Base-by-base conservation (phyloP, 2,888 invertebrate species). In the Stenichneumon culpator region DNA sequence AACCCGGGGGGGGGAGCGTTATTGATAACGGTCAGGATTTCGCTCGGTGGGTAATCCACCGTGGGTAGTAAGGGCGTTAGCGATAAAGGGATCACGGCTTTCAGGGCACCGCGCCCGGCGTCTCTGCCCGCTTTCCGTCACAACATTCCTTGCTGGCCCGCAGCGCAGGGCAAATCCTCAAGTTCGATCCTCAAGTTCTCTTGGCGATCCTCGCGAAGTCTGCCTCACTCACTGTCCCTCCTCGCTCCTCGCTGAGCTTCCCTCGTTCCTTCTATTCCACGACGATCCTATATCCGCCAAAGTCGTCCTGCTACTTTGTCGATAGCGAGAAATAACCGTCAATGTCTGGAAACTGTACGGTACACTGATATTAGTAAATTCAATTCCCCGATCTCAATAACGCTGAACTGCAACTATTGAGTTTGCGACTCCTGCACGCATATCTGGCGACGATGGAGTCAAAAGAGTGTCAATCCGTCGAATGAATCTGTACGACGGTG, bases 1-100 rank as follows among this genome's bases (percentile, higher is more conserved):
- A 36, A 69, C 50, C 3, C 65, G 87, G 86, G 80, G 85, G 85
- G 79, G 63, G 87, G 85, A 90, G 87, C 90, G 89, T 92, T 92
- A 92, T 92, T 92, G 92, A 93, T 92, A 93, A 89, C 90, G 89
- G 87, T 86, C 88, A 86, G 88, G 88, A 91, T 91, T 90, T 89
- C 87, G 89, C 89, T 88, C 86, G 86, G 83, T 86, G 87, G 88
- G 89, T 92, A 92, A 93, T 92, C 92, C 92, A 87, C 85, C 89
- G 86, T 87, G 87, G 86, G 88, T 83, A 88, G 91, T 89, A 89
- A 91, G 91, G 91, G 89, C 88, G 89, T 90, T 87, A 89, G 89
- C 90, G 93, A 93, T 93, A 93, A 93, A 91, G 89, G 93, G 92
- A 93, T 93, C 91, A 92, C 77, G 89, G 89, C 86, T 89, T 93